Conservation (phyloP, 2,888 invertebrate species). For the Xestia rhomboidea region DNA sequence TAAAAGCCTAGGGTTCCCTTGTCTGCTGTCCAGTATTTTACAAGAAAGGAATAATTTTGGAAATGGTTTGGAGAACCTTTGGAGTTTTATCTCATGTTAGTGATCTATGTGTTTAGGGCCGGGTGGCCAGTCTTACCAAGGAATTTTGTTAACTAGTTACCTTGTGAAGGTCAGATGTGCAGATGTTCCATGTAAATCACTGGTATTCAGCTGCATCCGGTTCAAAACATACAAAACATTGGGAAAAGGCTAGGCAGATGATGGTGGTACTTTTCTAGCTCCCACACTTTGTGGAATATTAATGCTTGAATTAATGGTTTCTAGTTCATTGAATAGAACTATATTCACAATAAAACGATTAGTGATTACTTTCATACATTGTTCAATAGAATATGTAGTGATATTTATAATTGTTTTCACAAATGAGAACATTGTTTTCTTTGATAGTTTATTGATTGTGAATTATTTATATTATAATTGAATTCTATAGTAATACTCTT, state of each 20-base stretch:
- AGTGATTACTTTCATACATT: constrained; percentile 1
- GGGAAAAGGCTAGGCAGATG: neutral
- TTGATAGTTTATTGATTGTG: constrained; percentile 1
- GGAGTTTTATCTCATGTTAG: neutral
- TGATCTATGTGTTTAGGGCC: neutral
- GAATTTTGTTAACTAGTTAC: neutral
- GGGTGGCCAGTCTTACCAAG: neutral
- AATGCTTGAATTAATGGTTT: constrained; percentile 1
- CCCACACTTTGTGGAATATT: neutral
- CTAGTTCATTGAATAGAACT: constrained; percentile 1
- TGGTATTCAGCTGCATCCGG: neutral
- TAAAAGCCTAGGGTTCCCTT: neutral
- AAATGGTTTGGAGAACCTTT: neutral
- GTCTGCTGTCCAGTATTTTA: neutral
- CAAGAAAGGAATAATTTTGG: neutral
- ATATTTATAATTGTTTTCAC: constrained; percentile 13
- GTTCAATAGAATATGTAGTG: constrained; percentile 1
- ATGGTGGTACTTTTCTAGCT: neutral
- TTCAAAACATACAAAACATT: neutral
- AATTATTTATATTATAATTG: neutral
- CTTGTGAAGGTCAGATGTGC: neutral
- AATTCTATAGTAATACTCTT: neutral
- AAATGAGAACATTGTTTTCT: neutral
- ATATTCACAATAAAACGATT: constrained; percentile 31
- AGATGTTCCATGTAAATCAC: neutral